phyloP scores from a whole-genome alignment of 2,113 vertebrate genomes.

The Gymnorhina tibicen region DNA sequence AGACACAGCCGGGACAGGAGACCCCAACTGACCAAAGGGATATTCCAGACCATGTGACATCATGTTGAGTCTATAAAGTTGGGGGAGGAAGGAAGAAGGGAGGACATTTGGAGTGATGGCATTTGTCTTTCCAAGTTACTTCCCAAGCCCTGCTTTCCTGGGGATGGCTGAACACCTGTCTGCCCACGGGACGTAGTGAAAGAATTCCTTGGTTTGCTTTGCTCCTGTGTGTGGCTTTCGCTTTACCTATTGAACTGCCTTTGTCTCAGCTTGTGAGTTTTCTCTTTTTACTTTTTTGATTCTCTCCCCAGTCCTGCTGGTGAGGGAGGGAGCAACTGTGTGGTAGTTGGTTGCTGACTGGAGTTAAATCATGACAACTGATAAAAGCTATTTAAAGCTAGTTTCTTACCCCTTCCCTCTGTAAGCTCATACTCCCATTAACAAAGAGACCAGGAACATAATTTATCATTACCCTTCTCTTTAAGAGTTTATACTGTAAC shows the following conservation, averaged over 20 bases:
- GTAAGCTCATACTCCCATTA: background rate
- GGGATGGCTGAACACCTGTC: background rate
- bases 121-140: background rate
- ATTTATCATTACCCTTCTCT: background rate
- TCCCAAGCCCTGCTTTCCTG: background rate
- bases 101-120: background rate
- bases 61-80: background rate
- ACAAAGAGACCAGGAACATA: background rate
- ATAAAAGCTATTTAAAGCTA: background rate
- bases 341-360: background rate
- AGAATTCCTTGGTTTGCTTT: background rate
- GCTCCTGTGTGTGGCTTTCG: rapidly evolving
- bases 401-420: background rate
- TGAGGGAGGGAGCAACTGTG: background rate
- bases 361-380: background rate
- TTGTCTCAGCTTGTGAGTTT: background rate
- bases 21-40: background rate
- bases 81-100: background rate
- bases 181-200: rapidly evolving
- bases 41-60: rapidly evolving
- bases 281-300: background rate
- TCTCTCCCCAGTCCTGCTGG: background rate
- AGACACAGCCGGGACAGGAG: background rate
- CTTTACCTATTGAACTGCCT: background rate
- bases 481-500: background rate